phyloP scores from a whole-genome alignment of 1,140 invertebrate species.

The Drosophila pandora region DNA sequence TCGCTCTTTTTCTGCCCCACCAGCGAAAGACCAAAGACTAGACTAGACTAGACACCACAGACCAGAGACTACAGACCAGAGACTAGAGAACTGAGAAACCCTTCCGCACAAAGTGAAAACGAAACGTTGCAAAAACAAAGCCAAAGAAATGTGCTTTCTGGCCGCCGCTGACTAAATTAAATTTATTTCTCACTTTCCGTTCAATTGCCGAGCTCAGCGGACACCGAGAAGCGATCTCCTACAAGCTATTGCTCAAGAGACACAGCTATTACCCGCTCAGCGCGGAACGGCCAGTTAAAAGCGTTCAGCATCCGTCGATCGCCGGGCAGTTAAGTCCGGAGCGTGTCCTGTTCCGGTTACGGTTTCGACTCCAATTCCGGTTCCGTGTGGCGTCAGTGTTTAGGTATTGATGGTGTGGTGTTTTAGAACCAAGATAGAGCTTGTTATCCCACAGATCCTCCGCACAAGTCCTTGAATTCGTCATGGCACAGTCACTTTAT shows the following conservation, averaged over 20 bases:
- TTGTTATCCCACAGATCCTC: too few species aligned
- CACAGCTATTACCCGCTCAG: not conserved
- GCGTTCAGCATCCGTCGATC: conserved; percentile 25
- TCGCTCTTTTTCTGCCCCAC: conserved; percentile 35
- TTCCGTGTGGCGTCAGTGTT: conserved; percentile 26
- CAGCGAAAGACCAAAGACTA: conserved; percentile 8
- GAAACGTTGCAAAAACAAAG: conserved; percentile 69
- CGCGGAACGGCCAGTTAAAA: conserved; percentile 13
- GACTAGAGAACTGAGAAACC: conserved; percentile 35
- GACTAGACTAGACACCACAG: too few species aligned
- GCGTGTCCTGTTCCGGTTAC: conserved; percentile 25
- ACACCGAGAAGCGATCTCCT: conserved; percentile 18
- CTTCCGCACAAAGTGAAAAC: conserved; percentile 47
- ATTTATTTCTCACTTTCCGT: conserved; percentile 65
- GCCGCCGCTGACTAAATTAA: conserved; percentile 60
- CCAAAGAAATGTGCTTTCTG: conserved; percentile 70
- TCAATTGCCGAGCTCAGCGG: conserved; percentile 60
- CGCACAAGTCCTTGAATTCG: not conserved
- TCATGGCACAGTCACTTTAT: not conserved
- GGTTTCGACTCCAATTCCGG: conserved; percentile 19
- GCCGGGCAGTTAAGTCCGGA: conserved; percentile 22
- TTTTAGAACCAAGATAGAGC: too few species aligned
- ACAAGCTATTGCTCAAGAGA: not conserved
- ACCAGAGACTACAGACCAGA: not conserved
- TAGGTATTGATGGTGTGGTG: conserved; percentile 4